Evolutionary conservation across 2,888 invertebrate genomes (phyloP), one percentile per base, ranked within the genome.

Genomic region (Oxyteleia sp.): DNA sequence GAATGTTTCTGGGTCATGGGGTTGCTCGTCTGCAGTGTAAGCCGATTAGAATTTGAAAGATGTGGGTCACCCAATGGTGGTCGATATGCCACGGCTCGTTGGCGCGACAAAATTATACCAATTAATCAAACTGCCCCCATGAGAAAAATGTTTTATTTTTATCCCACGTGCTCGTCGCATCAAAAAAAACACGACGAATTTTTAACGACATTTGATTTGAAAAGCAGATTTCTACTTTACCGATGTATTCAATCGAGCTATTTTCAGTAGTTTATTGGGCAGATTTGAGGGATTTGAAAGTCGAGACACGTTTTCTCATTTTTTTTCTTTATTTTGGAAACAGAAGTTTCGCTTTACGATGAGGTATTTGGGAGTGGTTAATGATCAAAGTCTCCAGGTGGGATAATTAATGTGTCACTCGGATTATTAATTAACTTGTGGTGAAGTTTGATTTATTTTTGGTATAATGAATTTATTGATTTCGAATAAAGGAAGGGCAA

Each of bases 11-110:
- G 55, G 81, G 85, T 72, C 84, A 86, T 53, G 79, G 68, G 83
- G 61, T 78, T 85, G 80, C 41, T 84, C 82, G 76, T 64, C 84
- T 72, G 87, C 83, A 88, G 87, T 69, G 87, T 84, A 84, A 85
- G 84, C 87, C 86, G 88, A 89, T 89, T 89, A 89, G 87, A 88
- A 88, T 89, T 85, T 84, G 78, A 87, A 81, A 81, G 82, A 88
- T 86, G 79, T 84, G 80, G 87, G 85, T 86, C 87, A 83, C 61
- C 64, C 72, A 85, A 84, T 85, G 84, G 76, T 83, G 83, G 81
- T 74, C 80, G 79, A 85, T 79, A 82, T 61, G 63, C 69, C 13
- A 51, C 32, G 35, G 41, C 16, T 35, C 68, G 53, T 53, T 55
- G 26, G n/a, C 35, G 13, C 45, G 68, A 23, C 7, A 32, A 61